Base-by-base conservation (phyloP, 2,888 invertebrate genomes). In the Sesia bembeciformis region DNA sequence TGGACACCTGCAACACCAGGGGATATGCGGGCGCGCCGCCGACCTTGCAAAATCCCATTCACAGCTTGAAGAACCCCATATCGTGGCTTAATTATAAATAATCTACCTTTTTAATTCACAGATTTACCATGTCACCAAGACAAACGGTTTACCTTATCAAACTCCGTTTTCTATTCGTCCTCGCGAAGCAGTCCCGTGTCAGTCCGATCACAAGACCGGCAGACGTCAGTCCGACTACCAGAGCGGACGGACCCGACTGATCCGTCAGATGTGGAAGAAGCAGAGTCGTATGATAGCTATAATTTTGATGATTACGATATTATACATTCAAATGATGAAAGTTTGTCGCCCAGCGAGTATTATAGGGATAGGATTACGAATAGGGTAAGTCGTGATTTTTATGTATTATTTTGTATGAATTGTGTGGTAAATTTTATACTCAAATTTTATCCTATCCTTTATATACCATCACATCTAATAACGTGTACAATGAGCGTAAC, bases 71-170 rank as follows among this genome's bases (percentile, higher is more conserved):
- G 23, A 23, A 23, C 23, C 23, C 23, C 23, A 23, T 2, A 23
- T 23, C 23, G 23, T 23, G 23, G 1, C 23, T 23, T 2, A 23
- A 23, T 23, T 23, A 23, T 23, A 23, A 23, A 1, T 23, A 23
- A 23, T 23, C 23, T 23, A 23, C 23, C 23, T 23, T 23, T 23
- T 23, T 23, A 23, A 0, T 49, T 60, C 57, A 1, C 73, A 90
- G 90, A 89, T 40, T 74, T 87, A 0, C 88, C 89, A 0, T 89
- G 84, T 60, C 89, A 90, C 58, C 86, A 80, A 52, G 90, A 88
- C 67, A 75, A 68, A 0, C 73, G 79, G 5, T 78, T 74, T 67
- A 59, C 65, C 3, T 66, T 76, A 3, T 78, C 85, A 0, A 79
- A 76, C 64, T 86, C 88, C 0, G 68, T 76, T 1, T 81, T 83